Evolutionary conservation across 2,797 vertebrate genomes (phyloP).

Genomic region (Anguilla marmorata): DNA sequence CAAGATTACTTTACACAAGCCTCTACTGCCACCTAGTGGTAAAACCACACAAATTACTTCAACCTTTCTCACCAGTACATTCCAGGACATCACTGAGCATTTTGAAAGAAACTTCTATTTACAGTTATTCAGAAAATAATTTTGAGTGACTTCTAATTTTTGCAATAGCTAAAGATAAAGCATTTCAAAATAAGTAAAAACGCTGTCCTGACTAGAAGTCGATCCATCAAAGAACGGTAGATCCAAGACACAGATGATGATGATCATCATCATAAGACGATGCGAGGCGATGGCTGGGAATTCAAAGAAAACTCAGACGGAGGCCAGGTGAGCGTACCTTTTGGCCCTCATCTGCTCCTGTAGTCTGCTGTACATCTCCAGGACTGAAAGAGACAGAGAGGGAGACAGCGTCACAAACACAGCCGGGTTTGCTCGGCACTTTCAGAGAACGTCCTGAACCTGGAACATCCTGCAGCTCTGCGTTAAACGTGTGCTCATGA

Average conservation of each 20-base stretch:
- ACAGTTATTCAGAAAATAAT: neutral
- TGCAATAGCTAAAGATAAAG: neutral
- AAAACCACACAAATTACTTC: neutral
- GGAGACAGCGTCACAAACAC: slow-evolving; percentile 16
- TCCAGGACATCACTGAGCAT: neutral
- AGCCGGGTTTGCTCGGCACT: neutral
- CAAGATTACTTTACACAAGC: neutral
- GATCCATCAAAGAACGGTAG: no score
- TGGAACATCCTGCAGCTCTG: neutral
- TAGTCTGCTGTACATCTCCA: slow-evolving; percentile 96
- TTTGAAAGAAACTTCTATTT: neutral
- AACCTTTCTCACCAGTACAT: neutral
- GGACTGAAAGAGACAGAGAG: slow-evolving; percentile 69
- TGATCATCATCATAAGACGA: neutral
- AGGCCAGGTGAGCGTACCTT: slow-evolving; percentile 70
- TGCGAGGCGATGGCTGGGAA: neutral
- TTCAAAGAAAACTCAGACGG: neutral
- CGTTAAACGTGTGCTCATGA: no score
- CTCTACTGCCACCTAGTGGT: slow-evolving; percentile 50
- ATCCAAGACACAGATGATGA: no score
- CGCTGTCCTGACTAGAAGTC: neutral
- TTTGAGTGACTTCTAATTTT: neutral
- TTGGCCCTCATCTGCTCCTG: slow-evolving; percentile 94
- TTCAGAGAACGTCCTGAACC: neutral
- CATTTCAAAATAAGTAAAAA: neutral